phyloP scores from a whole-genome alignment of 53 echinoderm and acorn worm genomes.

The Patiria pectinifera region DNA sequence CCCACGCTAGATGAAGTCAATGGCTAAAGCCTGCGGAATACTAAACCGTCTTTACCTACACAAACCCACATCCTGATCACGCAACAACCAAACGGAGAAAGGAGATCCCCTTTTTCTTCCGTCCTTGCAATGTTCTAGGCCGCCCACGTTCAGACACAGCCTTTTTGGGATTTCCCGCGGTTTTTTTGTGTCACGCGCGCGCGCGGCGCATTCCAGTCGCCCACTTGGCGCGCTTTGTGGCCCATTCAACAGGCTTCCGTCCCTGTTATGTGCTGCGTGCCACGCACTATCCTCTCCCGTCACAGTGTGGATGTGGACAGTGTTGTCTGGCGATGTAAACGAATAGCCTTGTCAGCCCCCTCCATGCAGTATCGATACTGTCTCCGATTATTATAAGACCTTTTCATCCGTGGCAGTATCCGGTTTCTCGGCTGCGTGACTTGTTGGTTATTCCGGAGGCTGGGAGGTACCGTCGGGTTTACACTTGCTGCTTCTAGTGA shows the following conservation, averaged over 20 bases:
- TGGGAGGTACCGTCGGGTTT: neutral
- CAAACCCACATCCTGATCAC: constrained; percentile 53
- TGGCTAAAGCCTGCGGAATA: constrained; percentile 16
- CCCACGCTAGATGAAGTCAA: constrained; percentile 45
- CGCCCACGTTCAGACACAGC: constrained; percentile 38
- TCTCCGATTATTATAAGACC: constrained; percentile 57
- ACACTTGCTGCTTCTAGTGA: constrained; percentile 27
- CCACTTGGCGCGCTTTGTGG: constrained; percentile 47
- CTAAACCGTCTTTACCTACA: constrained; percentile 44
- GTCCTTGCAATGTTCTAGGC: neutral
- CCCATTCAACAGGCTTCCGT: constrained; percentile 63
- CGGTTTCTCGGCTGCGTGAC: constrained; percentile 57
- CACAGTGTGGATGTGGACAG: neutral
- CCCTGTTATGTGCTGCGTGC: neutral
- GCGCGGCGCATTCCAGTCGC: constrained; percentile 20
- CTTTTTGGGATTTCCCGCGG: constrained; percentile 57
- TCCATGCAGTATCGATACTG: neutral
- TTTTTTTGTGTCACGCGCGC: constrained; percentile 20
- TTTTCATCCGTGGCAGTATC: constrained; percentile 18
- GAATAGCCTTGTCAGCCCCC: constrained; percentile 11
- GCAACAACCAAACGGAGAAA: constrained; percentile 19
- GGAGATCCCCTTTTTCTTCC: constrained; percentile 2
- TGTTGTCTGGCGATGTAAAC: constrained; percentile 1
- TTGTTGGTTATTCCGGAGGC: constrained; percentile 34
- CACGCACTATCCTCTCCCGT: neutral